Evolutionary conservation across 2,888 invertebrate species (phyloP).

Genomic region (Ethmia dodecea): DNA sequence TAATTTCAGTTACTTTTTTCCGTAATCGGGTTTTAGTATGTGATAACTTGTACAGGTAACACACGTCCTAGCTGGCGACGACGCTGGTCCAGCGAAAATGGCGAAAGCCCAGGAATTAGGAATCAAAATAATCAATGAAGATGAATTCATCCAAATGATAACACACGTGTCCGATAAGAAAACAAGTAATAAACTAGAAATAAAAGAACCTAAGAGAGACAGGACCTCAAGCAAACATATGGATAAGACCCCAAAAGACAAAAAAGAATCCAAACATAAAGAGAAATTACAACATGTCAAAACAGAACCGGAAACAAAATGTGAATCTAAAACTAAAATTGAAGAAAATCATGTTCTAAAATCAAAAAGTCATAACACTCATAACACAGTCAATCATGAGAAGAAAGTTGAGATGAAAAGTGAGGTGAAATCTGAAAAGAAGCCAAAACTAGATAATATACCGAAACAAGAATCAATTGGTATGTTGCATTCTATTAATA

Average conservation of each 20-base stretch:
- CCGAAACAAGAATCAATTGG: too few relatives aligned
- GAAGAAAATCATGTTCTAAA: constrained; percentile 15
- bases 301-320: constrained; percentile 4
- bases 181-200: constrained; percentile 22
- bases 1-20: too few relatives aligned
- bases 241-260: constrained; percentile 19
- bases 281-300: constrained; percentile 1
- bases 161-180: constrained; percentile 56
- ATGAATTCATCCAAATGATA: constrained; percentile 89
- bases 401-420: too few relatives aligned
- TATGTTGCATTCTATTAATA: too few relatives aligned
- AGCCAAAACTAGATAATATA: too few relatives aligned
- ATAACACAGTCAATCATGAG: constrained; percentile 20
- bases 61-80: constrained; percentile 90
- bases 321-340: constrained; percentile 13
- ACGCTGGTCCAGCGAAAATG: constrained; percentile 90
- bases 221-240: constrained; percentile 23
- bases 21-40: too few relatives aligned
- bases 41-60: constrained; percentile 70
- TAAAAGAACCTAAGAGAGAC: constrained; percentile 28
- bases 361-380: constrained; percentile 25
- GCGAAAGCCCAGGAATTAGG: constrained; percentile 84
- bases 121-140: constrained; percentile 87
- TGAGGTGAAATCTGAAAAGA: too few relatives aligned
- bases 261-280: constrained; percentile 10